A percentile compares a stretch with the other conserved stretches of the same genome.
Conservation (phyloP, 2,113 vertebrate species). For the Panurus biarmicus region DNA sequence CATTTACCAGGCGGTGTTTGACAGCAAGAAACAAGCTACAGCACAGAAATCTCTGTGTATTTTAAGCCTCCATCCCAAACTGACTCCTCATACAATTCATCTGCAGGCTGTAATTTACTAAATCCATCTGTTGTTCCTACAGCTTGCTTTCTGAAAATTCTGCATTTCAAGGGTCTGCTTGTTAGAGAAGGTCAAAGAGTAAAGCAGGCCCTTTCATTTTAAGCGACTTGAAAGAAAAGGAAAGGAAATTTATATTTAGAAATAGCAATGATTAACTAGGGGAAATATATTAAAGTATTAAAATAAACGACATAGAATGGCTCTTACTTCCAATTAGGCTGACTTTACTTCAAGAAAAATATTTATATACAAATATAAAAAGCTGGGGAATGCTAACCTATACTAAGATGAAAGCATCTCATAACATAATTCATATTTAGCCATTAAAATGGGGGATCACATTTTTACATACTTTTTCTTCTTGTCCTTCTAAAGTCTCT, state of each 20-base stretch:
- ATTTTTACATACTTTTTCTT: conserved; percentile 9
- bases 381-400: conserved; percentile 40
- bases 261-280: conserved; percentile 71
- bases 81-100: conserved; percentile 21
- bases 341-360: conserved; percentile 60
- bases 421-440: conserved; percentile 34
- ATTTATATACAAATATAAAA: conserved; percentile 62
- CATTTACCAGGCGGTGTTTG: conserved; percentile 1
- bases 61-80: conserved; percentile 32
- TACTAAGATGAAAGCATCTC: conserved; percentile 49
- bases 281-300: conserved; percentile 66
- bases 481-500: neutral
- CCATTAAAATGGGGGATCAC: conserved; percentile 20
- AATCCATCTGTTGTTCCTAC: conserved; percentile 69
- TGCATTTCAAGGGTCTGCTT: conserved; percentile 72
- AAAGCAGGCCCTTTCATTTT: conserved; percentile 68
- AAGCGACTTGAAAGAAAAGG: conserved; percentile 73
- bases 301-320: conserved; percentile 59
- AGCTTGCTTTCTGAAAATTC: conserved; percentile 62
- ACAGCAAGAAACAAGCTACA: conserved; percentile 37
- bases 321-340: conserved; percentile 70
- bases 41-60: neutral
- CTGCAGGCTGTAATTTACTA: conserved; percentile 70
- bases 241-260: conserved; percentile 75
- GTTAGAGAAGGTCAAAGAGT: conserved; percentile 71